A percentile compares a stretch with the other conserved stretches of the same genome.
These are phyloP conservation scores for Holcopasites calliopsidis DNA, from an alignment of 1,140 invertebrate species.

Conservation along the genomic window DNA sequence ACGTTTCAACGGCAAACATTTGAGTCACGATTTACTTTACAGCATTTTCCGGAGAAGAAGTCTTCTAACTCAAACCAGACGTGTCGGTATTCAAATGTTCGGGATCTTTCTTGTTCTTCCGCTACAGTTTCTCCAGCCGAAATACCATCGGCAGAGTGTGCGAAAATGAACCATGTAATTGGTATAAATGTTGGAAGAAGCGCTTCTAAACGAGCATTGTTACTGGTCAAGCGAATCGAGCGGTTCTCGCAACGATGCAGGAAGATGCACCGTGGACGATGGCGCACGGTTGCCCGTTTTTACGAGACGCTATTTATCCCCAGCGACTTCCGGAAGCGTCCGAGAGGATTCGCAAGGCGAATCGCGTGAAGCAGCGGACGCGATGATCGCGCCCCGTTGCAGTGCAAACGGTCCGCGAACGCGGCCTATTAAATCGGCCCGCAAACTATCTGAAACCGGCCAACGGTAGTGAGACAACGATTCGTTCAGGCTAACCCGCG, in stretches of 20 bases:
- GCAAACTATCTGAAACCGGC: slow-evolving; percentile 38
- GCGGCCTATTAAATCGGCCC: slow-evolving; percentile 54
- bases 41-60: no score
- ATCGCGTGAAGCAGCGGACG: slow-evolving; percentile 10
- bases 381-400: slow-evolving; percentile 34
- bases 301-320: slow-evolving; percentile 43
- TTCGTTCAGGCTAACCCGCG: slow-evolving; percentile 42
- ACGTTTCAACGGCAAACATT: not conserved
- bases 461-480: slow-evolving; percentile 55
- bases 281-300: slow-evolving; percentile 12
- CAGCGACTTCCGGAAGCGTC: slow-evolving; percentile 30
- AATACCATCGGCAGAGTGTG: not conserved
- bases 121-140: not conserved
- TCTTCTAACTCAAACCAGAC: not conserved
- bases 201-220: not conserved
- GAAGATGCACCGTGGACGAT: not conserved
- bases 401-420: slow-evolving; percentile 41
- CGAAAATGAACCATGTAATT: slow-evolving; percentile 24
- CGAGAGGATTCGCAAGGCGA: slow-evolving; percentile 25
- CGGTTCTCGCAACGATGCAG: not conserved
- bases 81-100: not conserved
- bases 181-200: not conserved
- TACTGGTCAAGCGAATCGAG: not conserved
- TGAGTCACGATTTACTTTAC: not conserved
- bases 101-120: not conserved